Evolutionary conservation across 2,113 vertebrate species (phyloP).

Genomic region (Thryonomys swinderianus): DNA sequence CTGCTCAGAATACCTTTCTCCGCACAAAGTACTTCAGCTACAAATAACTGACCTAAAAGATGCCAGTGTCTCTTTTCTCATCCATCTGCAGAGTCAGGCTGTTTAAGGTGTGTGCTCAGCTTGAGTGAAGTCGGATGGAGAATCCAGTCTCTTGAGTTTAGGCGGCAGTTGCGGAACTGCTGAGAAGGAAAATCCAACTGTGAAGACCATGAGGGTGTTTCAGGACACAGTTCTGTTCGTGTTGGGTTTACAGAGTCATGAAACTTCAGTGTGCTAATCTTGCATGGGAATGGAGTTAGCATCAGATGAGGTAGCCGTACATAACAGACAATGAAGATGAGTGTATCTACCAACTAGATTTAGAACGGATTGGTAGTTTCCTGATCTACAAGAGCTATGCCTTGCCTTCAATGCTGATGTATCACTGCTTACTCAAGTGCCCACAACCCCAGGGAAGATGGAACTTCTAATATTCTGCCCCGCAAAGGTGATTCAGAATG

Average conservation of each 20-base stretch:
- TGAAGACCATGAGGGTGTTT: background rate
- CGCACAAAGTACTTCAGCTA: background rate
- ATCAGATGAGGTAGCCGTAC: background rate
- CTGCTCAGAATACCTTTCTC: constrained; percentile 12
- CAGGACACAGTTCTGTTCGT: constrained; percentile 47
- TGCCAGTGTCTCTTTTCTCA: background rate
- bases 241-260: background rate
- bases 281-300: background rate
- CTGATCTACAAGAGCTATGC: background rate
- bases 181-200: constrained; percentile 6
- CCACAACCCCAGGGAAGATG: background rate
- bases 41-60: background rate
- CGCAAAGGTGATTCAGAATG: constrained; percentile 52
- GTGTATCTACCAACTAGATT: background rate
- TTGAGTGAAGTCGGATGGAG: background rate
- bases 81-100: constrained; percentile 2
- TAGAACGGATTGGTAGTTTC: background rate
- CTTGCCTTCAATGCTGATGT: background rate
- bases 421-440: background rate
- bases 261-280: constrained; percentile 43
- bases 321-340: background rate
- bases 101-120: background rate
- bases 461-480: constrained; percentile 64
- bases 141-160: background rate
- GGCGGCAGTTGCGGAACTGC: background rate